These are phyloP conservation scores for Ictalurus furcatus DNA, from an alignment of 2,113 vertebrate genomes.

Conservation along the genomic window DNA sequence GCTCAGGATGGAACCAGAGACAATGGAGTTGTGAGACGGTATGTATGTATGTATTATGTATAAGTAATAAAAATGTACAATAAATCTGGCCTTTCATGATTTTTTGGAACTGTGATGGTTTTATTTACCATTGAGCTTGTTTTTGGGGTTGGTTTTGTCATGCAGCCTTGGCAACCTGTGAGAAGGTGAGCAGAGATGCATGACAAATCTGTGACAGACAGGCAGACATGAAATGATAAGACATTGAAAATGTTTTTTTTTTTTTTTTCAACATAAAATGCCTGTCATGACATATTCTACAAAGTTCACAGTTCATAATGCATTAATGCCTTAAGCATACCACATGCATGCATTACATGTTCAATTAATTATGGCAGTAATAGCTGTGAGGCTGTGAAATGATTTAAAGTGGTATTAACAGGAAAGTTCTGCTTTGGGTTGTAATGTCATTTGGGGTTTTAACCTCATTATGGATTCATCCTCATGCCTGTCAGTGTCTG, in stretches of 20 bases:
- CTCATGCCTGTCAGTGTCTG: constrained; percentile 7
- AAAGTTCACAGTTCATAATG: background rate
- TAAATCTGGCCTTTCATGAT: background rate
- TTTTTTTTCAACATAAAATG: background rate
- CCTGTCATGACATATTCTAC: background rate
- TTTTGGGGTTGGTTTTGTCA: background rate
- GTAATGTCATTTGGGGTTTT: constrained; percentile 9
- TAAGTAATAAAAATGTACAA: background rate
- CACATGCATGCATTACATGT: background rate
- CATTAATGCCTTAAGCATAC: background rate
- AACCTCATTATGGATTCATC: constrained; percentile 20
- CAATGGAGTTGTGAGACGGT: background rate
- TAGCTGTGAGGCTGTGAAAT: background rate
- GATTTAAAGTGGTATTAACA: constrained; percentile 22
- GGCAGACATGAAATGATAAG: too few relatives aligned
- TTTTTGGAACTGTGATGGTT: background rate
- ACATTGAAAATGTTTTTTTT: too few relatives aligned
- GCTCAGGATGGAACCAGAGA: background rate
- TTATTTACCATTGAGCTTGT: background rate
- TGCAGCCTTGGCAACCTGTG: background rate
- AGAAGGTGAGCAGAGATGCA: background rate
- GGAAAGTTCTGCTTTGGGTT: constrained; percentile 8
- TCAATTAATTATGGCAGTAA: background rate
- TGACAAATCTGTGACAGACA: background rate
- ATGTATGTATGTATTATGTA: background rate